Percentiles rank a stretch among this genome's conserved stretches.
Evolutionary conservation across 2,113 vertebrate species (phyloP).

Genomic region (Saguinus midas): DNA sequence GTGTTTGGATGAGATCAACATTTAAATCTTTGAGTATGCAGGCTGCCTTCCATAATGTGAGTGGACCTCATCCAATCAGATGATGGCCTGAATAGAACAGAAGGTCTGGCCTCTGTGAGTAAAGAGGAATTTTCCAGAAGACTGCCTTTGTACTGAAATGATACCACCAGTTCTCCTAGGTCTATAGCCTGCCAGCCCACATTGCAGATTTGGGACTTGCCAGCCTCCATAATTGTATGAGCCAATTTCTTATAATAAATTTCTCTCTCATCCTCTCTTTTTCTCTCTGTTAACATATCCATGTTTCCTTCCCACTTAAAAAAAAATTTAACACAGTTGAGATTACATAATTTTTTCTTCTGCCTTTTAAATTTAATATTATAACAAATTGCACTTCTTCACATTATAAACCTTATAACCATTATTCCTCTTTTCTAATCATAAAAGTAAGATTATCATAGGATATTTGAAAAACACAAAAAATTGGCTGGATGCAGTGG

Average conservation of each 20-base stretch:
- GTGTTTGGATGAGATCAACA: background rate
- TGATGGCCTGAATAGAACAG: background rate
- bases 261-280: background rate
- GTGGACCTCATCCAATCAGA: background rate
- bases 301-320: background rate
- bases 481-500: too few species aligned
- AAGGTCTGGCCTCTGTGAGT: background rate
- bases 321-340: background rate
- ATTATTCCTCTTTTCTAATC: background rate
- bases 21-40: background rate
- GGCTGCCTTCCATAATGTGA: too few species aligned
- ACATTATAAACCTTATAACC: background rate
- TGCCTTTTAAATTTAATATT: background rate
- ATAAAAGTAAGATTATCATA: background rate
- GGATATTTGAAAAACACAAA: background rate
- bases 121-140: background rate
- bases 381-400: background rate
- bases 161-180: background rate
- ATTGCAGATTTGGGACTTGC: background rate
- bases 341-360: background rate
- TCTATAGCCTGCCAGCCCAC: background rate
- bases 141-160: background rate
- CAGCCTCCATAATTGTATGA: background rate
- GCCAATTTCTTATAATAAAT: background rate
- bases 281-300: background rate